phyloP scores from a whole-genome alignment of 2,797 vertebrate species.

The Eutrigla gurnardus region DNA sequence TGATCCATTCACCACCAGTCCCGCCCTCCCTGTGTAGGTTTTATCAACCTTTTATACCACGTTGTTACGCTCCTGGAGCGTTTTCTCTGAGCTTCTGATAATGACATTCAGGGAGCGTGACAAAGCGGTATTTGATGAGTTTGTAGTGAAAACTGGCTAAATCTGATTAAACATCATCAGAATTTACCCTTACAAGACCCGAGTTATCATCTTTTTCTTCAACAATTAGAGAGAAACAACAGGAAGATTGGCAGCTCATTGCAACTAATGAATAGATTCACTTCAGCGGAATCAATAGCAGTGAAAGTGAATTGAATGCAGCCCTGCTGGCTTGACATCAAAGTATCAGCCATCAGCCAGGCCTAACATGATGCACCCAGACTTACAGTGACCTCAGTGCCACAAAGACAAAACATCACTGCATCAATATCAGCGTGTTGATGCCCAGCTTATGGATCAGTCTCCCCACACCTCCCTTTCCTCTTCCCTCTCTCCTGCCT shows the following conservation, averaged over 20 bases:
- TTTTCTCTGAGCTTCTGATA: too few species aligned
- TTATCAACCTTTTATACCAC: too few species aligned
- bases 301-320: conserved; percentile 14
- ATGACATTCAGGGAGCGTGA: too few species aligned
- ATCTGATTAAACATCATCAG: not conserved
- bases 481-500: not conserved
- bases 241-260: conserved; percentile 9
- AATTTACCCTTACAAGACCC: not conserved
- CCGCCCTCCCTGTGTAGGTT: too few species aligned
- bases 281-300: conserved; percentile 16
- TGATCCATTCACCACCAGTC: too few species aligned
- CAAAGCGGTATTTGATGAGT: too few species aligned
- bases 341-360: not conserved
- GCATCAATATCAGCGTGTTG: not conserved
- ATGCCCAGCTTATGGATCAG: conserved; percentile 1
- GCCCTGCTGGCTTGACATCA: conserved; percentile 5
- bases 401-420: conserved; percentile 3
- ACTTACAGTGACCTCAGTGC: not conserved
- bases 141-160: too few species aligned
- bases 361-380: not conserved
- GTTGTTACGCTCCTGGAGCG: too few species aligned
- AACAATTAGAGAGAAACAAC: conserved; percentile 15
- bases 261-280: conserved; percentile 10
- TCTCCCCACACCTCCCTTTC: not conserved
- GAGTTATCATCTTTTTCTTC: not conserved